Percentiles rank a stretch among this genome's conserved stretches.
Conservation (phyloP, 2,797 vertebrate species). For the Centroberyx gerrardi region DNA sequence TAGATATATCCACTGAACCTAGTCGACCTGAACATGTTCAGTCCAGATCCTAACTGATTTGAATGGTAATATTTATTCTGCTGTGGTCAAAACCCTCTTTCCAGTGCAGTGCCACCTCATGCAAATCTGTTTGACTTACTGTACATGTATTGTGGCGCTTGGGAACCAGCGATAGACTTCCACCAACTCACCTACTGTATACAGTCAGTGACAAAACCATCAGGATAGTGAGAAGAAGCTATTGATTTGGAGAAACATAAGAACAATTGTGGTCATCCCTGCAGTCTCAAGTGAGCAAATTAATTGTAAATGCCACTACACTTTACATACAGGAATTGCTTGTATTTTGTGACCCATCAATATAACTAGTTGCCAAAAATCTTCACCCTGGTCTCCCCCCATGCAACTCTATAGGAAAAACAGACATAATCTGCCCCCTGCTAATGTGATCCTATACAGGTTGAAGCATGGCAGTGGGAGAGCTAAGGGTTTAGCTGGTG, state of each 20-base stretch:
- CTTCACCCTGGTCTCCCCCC: no score
- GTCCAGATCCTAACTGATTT: slow-evolving; percentile 9
- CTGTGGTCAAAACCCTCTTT: background rate
- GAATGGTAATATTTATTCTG: slow-evolving; percentile 6
- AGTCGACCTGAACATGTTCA: background rate
- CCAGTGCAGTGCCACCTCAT: slow-evolving; percentile 29
- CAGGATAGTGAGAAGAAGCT: no score
- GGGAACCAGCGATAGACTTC: background rate
- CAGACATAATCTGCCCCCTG: background rate
- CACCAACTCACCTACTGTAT: slow-evolving; percentile 22
- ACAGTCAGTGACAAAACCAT: background rate
- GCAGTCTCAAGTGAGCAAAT: no score
- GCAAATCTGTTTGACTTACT: slow-evolving; percentile 61
- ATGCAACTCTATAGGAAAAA: no score
- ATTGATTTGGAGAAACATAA: no score
- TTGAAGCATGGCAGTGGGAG: background rate
- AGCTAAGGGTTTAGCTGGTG: background rate
- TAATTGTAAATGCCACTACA: no score
- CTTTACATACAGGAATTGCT: no score
- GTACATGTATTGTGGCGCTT: background rate
- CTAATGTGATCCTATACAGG: background rate
- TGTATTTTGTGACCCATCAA: no score
- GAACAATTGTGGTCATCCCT: no score
- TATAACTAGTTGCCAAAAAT: background rate
- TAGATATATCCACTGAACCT: background rate